Evolutionary conservation across 1,140 invertebrate species (phyloP).

Genomic region (Araneus ventricosus): DNA sequence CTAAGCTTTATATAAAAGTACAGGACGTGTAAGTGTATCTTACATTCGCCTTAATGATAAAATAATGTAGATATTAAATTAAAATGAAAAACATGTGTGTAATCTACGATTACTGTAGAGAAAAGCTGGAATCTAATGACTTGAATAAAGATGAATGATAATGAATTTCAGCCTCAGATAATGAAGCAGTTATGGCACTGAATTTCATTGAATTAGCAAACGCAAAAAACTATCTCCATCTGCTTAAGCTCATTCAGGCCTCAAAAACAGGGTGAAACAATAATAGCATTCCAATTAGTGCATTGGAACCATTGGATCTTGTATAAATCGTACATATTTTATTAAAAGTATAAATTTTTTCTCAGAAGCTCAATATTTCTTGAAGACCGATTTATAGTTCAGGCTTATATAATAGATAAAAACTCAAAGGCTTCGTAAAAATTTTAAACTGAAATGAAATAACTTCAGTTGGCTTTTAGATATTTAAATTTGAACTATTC

Average conservation of each 20-base stretch:
- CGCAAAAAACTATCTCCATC: conserved; percentile 20
- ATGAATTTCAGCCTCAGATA: conserved; percentile 21
- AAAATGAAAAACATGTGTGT: not conserved
- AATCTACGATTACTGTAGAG: conserved; percentile 27
- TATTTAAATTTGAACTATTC: too few species aligned
- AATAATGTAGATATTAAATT: conserved; percentile 47
- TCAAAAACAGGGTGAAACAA: not conserved
- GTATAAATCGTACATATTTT: too few species aligned
- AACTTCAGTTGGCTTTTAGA: too few species aligned
- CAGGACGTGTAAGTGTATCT: not conserved
- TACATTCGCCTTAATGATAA: conserved; percentile 11
- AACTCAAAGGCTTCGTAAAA: too few species aligned
- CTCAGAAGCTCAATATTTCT: too few species aligned
- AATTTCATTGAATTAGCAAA: conserved; percentile 38
- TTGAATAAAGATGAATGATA: conserved; percentile 27
- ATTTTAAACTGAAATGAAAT: too few species aligned
- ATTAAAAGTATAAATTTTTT: too few species aligned
- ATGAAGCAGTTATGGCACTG: conserved; percentile 30
- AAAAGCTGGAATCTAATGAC: conserved; percentile 36
- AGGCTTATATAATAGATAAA: too few species aligned
- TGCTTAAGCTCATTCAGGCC: conserved; percentile 49
- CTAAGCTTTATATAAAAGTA: conserved; percentile 15
- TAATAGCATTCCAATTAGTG: not conserved
- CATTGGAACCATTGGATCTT: not conserved
- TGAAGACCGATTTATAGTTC: too few species aligned